phyloP scores from a whole-genome alignment of 2,888 invertebrate genomes.

The Smittia sp. region DNA sequence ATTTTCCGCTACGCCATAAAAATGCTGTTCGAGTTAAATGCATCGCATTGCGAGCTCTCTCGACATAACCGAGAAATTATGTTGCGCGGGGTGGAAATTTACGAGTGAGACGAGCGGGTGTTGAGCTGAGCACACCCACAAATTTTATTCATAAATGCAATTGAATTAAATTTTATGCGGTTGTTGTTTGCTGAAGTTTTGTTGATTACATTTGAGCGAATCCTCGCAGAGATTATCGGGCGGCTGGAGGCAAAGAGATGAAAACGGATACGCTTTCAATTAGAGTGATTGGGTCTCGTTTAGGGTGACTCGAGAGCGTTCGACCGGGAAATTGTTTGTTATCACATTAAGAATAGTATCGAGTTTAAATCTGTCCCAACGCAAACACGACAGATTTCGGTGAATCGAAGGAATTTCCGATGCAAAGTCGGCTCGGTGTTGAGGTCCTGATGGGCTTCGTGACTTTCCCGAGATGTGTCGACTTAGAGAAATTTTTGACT shows the following conservation, averaged over 20 bases:
- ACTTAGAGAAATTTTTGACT: conserved; percentile 8
- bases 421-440: background rate
- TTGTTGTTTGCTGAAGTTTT: background rate
- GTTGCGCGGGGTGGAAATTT: background rate
- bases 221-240: background rate
- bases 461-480: background rate
- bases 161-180: conserved; percentile 16
- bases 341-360: conserved; percentile 22
- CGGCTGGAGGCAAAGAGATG: background rate
- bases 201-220: background rate
- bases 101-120: background rate
- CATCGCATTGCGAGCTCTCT: conserved; percentile 1
- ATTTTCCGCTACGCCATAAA: conserved; percentile 39
- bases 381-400: too few relatives aligned
- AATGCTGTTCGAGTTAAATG: conserved; percentile 20
- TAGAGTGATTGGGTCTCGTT: conserved; percentile 12
- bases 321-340: conserved; percentile 18
- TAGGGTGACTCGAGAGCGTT: background rate
- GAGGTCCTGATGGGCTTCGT: background rate
- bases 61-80: conserved; percentile 18
- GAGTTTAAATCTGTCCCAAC: background rate
- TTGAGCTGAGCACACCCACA: conserved; percentile 10
- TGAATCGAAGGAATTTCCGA: too few relatives aligned
- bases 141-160: background rate
- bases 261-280: conserved; percentile 19